A percentile compares a stretch with the other conserved stretches of the same genome.
Conservation (phyloP, 2,888 invertebrate species). For the Chymomyza fuscimana region DNA sequence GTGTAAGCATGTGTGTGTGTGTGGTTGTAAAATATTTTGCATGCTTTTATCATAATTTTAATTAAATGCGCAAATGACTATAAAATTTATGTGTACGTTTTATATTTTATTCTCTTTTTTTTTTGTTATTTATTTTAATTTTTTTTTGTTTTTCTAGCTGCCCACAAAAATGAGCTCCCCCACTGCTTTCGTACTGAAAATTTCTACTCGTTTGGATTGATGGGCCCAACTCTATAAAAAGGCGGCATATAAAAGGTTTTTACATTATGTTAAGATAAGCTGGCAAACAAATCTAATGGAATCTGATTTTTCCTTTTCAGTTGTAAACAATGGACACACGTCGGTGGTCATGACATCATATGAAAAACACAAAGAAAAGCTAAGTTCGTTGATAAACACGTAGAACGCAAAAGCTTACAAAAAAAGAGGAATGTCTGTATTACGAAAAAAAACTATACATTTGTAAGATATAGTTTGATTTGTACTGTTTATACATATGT, state of each 20-base stretch:
- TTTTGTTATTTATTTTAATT: background rate
- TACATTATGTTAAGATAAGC: background rate
- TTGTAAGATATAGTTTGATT: too few relatives aligned
- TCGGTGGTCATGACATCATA: background rate
- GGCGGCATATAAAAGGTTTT: background rate
- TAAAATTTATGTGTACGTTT: slow-evolving; percentile 52
- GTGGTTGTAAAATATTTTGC: slow-evolving; percentile 56
- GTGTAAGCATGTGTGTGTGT: slow-evolving; percentile 17
- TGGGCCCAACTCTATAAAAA: background rate
- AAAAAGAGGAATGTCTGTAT: too few relatives aligned
- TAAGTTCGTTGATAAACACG: background rate
- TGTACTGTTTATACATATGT: too few relatives aligned
- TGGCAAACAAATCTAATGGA: background rate
- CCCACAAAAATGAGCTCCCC: slow-evolving; percentile 1
- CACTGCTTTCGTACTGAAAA: background rate
- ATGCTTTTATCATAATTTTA: slow-evolving; percentile 70
- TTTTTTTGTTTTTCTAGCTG: background rate
- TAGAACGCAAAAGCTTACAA: too few relatives aligned
- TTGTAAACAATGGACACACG: background rate
- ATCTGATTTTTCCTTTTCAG: background rate
- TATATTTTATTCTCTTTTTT: slow-evolving; percentile 25
- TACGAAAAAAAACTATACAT: too few relatives aligned
- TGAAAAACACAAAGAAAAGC: background rate
- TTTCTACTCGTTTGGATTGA: slow-evolving; percentile 17
- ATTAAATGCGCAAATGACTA: slow-evolving; percentile 69